phyloP scores from a whole-genome alignment of 2,888 invertebrate genomes.

The Ceramica pisi region DNA sequence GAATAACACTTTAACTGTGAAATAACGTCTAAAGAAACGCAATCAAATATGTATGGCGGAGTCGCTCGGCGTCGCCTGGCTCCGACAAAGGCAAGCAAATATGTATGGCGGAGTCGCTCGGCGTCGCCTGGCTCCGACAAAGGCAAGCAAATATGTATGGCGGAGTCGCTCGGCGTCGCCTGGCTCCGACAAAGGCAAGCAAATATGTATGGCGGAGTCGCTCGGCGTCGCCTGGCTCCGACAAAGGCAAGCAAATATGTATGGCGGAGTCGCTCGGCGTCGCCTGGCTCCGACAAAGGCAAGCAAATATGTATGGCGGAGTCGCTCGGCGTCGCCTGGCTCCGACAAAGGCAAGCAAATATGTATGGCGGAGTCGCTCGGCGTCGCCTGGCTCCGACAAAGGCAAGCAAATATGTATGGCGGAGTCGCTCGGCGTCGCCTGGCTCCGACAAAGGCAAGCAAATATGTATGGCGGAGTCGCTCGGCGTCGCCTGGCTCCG shows the following conservation, averaged over 20 bases:
- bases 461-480: constrained; percentile 47
- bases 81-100: constrained; percentile 43
- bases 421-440: constrained; percentile 17
- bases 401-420: constrained; percentile 52
- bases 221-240: constrained; percentile 27
- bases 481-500: constrained; percentile 27
- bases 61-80: constrained; percentile 27
- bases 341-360: constrained; percentile 43
- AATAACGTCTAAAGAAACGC: constrained; percentile 50
- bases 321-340: constrained; percentile 27
- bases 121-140: constrained; percentile 34
- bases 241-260: constrained; percentile 51
- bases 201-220: constrained; percentile 47
- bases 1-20: constrained; percentile 48
- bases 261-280: constrained; percentile 25
- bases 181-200: constrained; percentile 40
- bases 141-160: constrained; percentile 52
- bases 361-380: constrained; percentile 38
- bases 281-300: constrained; percentile 40
- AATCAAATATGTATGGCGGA: constrained; percentile 57
- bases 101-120: constrained; percentile 38
- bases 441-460: constrained; percentile 40
- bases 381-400: constrained; percentile 34
- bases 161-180: constrained; percentile 17
- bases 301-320: constrained; percentile 48